Base-by-base conservation (phyloP, 2,113 vertebrate species). In the Pollimyrus isidori region DNA sequence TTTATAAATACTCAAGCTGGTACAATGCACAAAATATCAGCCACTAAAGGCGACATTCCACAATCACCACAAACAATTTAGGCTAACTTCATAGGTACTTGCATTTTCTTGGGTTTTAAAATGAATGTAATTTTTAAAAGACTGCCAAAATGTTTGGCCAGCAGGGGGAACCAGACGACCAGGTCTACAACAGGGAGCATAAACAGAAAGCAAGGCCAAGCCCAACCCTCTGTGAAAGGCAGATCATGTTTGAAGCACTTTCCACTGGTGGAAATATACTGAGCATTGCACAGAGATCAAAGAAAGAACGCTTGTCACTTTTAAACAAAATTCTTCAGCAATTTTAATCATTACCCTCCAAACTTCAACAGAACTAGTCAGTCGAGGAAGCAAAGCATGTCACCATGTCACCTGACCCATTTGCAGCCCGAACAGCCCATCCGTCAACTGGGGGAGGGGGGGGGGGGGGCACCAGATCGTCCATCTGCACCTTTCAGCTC, bases 361-460 rank as follows among this genome's bases (percentile, higher is more conserved):
- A 89, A 92, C 91, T 92, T 88, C 90, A 90, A 65, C 90, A 84
- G 88, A 92, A 91, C 88, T 90, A 94, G 93, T 92, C 80, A 26
- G 62, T 90, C 86, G 30, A 87, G 30, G 30, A 35, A 87, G 48
- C 21, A 11, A 53, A 13, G 30, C 49, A 56, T 35, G 35, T 35
- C 35, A 35, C 35, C 69, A 76, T 30, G 83, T 48, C 48, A 50
- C 56, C 7, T 23, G 45, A 46, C 17, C 35, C 39, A 17, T 21
- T 15, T 11, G 35, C 35, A 15, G 39, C 50, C 26, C 26, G 7
- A 50, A 39, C 17, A 26, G n/a, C 49, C 17, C n/a, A 52, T 30
- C 6, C 30, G 42, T 17, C 17, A 11, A 35, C 42, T 23, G 5
- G 13, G 62, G n/a, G 87, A 23, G 26, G 58, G n/a, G n/a, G 87